These are phyloP conservation scores for Hirudo medicinalis DNA, from an alignment of 1,140 invertebrate genomes.

Conservation along the genomic window DNA sequence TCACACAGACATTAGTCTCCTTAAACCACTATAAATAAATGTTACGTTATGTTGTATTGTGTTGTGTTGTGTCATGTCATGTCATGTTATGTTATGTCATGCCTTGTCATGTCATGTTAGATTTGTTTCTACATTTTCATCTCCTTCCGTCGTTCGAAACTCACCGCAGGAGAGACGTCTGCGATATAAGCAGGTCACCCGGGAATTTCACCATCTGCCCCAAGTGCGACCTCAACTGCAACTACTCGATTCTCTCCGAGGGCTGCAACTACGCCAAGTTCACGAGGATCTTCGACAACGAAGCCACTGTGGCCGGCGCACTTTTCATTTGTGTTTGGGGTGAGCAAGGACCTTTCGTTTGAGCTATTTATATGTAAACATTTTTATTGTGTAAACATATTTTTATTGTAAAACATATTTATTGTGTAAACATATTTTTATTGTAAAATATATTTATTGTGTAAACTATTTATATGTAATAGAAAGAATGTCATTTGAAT, in stretches of 20 bases:
- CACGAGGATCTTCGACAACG: constrained; percentile 91
- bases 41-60: too few species aligned
- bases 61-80: too few species aligned
- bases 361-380: background rate
- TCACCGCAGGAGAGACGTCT: constrained; percentile 19
- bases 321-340: constrained; percentile 81
- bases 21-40: background rate
- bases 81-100: too few species aligned
- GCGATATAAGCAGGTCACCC: constrained; percentile 1
- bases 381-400: too few species aligned
- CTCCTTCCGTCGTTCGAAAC: too few species aligned
- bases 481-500: background rate
- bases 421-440: too few species aligned
- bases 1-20: background rate
- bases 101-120: too few species aligned
- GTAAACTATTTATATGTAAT: too few species aligned
- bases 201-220: constrained; percentile 35
- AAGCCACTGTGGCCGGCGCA: constrained; percentile 86
- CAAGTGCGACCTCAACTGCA: constrained; percentile 48
- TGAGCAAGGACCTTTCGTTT: constrained; percentile 25
- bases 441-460: too few species aligned
- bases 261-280: constrained; percentile 77
- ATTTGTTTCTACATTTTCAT: background rate
- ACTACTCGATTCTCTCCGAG: constrained; percentile 63
- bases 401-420: too few species aligned